Evolutionary conservation across 2,888 invertebrate species (phyloP).

Genomic region (Nycteola revayana): DNA sequence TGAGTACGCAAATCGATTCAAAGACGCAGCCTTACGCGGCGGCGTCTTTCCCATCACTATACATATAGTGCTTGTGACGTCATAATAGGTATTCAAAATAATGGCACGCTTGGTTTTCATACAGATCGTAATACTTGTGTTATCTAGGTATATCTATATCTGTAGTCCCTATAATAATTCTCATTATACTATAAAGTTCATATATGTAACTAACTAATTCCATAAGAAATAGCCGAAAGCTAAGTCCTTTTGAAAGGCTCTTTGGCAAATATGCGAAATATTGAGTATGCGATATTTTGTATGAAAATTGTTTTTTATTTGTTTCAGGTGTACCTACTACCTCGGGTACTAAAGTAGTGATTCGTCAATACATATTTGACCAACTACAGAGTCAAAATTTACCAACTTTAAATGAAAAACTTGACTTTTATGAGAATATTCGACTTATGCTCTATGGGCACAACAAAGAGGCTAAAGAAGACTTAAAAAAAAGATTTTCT

Average conservation of each 20-base stretch:
- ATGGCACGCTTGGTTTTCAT: too few relatives aligned
- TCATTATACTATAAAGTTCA: too few relatives aligned
- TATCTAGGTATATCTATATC: too few relatives aligned
- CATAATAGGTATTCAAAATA: too few relatives aligned
- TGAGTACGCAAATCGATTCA: too few relatives aligned
- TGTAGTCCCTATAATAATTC: too few relatives aligned
- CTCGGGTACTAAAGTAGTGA: conserved; percentile 17
- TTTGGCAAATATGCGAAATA: neutral
- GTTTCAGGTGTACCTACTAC: conserved; percentile 9
- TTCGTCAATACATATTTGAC: conserved; percentile 12
- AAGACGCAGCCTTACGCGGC: too few relatives aligned
- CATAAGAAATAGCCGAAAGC: too few relatives aligned
- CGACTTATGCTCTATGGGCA: conserved; percentile 2
- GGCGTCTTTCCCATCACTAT: too few relatives aligned
- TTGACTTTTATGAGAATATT: conserved; percentile 12
- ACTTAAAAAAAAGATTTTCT: conserved; percentile 9
- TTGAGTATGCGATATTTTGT: neutral
- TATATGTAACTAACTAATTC: too few relatives aligned
- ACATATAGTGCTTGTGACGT: too few relatives aligned
- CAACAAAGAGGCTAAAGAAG: conserved; percentile 7
- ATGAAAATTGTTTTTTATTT: conserved; percentile 3
- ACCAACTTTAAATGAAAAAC: conserved; percentile 2
- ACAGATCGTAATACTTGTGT: too few relatives aligned
- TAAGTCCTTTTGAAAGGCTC: conserved; percentile 1
- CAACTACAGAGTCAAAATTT: conserved; percentile 17